Conservation (phyloP, 2,888 invertebrate species). For the Oscheius sp. region DNA sequence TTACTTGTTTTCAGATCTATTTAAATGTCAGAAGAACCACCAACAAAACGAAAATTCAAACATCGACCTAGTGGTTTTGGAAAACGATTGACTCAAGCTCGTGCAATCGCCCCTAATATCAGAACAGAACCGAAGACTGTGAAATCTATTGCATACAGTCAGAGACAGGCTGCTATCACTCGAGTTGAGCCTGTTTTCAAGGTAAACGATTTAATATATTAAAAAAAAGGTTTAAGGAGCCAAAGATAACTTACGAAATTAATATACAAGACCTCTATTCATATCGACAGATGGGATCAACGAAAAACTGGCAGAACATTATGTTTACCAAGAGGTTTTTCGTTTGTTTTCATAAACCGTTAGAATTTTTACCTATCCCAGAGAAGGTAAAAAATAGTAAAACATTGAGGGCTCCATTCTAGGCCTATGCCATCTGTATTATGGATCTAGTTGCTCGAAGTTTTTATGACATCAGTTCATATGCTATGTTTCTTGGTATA, state of each 20-base stretch:
- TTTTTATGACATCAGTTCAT: conserved; percentile 13
- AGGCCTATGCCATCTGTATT: conserved; percentile 15
- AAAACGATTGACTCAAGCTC: not conserved
- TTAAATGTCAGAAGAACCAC: not conserved
- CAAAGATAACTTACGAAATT: not conserved
- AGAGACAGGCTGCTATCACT: not conserved
- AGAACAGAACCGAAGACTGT: not conserved
- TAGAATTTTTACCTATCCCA: conserved; percentile 3
- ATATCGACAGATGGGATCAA: not conserved
- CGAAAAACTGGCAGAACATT: conserved; percentile 11
- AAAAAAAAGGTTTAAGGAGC: not conserved
- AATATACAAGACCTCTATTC: conserved; percentile 2
- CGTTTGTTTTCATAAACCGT: not conserved
- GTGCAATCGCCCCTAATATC: not conserved
- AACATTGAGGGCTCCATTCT: too few relatives aligned
- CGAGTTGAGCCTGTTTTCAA: conserved; percentile 1
- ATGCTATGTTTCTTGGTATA: conserved; percentile 23
- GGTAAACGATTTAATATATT: not conserved
- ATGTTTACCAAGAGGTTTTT: conserved; percentile 4
- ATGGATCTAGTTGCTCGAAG: conserved; percentile 14
- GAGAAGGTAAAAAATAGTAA: too few relatives aligned
- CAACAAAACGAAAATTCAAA: not conserved
- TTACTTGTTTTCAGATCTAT: too few relatives aligned
- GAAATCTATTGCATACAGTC: not conserved
- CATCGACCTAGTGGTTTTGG: conserved; percentile 3